Evolutionary conservation across 2,888 invertebrate genomes (phyloP).

Genomic region (Augochlorella aurata): DNA sequence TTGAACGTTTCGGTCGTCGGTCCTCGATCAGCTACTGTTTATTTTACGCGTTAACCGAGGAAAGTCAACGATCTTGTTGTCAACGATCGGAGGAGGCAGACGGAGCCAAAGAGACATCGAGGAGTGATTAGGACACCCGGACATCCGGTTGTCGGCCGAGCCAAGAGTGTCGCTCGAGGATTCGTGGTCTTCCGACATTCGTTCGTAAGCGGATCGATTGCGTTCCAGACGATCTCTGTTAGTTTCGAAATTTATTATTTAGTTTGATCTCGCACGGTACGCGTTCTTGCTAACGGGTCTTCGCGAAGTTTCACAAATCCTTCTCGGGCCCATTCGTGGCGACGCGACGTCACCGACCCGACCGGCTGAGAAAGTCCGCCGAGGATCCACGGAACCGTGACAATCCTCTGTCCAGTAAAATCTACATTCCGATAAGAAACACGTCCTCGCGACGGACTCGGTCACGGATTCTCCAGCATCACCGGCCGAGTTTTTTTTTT

Average conservation of each 20-base stretch:
- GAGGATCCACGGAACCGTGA: background rate
- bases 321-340: background rate
- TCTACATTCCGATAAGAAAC: constrained; percentile 21
- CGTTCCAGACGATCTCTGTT: constrained; percentile 14
- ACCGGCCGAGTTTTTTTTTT: background rate
- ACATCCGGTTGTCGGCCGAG: background rate
- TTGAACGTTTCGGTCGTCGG: constrained; percentile 58
- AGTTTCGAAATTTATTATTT: constrained; percentile 18
- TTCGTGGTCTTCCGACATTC: constrained; percentile 10
- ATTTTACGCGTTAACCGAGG: constrained; percentile 15
- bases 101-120: constrained; percentile 47
- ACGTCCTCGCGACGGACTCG: background rate
- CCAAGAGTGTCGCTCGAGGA: background rate
- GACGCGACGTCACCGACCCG: background rate
- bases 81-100: constrained; percentile 22
- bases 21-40: constrained; percentile 37
- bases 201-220: background rate
- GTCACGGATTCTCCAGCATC: constrained; percentile 1
- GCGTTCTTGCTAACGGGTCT: constrained; percentile 1
- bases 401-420: constrained; percentile 20
- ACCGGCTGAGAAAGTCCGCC: background rate
- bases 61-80: background rate
- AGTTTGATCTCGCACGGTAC: constrained; percentile 17
- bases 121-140: background rate
- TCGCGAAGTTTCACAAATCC: background rate